Evolutionary conservation across 2,888 invertebrate genomes (phyloP).

Genomic region (Crossocerus cetratus): DNA sequence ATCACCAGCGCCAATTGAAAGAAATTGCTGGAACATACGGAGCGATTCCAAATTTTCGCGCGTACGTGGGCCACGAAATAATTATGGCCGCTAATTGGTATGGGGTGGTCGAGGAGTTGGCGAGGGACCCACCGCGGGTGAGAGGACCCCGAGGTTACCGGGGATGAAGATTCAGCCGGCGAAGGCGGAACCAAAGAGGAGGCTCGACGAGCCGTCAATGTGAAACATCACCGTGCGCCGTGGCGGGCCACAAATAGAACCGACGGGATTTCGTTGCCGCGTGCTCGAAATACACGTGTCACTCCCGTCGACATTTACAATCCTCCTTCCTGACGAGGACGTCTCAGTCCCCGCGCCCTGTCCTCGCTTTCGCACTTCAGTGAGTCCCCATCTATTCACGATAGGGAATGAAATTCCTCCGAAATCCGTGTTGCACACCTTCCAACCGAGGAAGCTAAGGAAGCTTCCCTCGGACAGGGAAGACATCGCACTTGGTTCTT

Average conservation of each 20-base stretch:
- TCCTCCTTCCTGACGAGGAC: constrained; percentile 47
- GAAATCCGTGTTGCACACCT: constrained; percentile 35
- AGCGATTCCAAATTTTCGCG: no score
- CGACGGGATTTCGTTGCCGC: constrained; percentile 60
- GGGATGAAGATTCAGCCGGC: constrained; percentile 51
- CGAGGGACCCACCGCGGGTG: constrained; percentile 19
- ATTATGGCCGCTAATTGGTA: no score
- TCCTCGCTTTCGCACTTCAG: constrained; percentile 21
- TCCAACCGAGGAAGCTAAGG: neutral
- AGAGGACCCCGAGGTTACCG: constrained; percentile 32
- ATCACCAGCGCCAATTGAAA: no score
- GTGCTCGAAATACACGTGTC: constrained; percentile 65
- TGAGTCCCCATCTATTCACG: neutral
- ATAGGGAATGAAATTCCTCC: constrained; percentile 20
- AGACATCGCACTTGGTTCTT: no score
- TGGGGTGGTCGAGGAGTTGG: constrained; percentile 2
- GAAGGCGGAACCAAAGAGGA: constrained; percentile 36
- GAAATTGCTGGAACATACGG: no score
- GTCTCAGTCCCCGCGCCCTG: constrained; percentile 43
- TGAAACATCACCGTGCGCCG: constrained; percentile 56
- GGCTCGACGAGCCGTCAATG: constrained; percentile 58
- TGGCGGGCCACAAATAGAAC: constrained; percentile 59
- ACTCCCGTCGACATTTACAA: constrained; percentile 60
- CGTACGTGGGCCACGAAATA: no score
- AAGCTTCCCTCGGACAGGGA: no score